A percentile compares a stretch with the other conserved stretches of the same genome.
phyloP scores from a whole-genome alignment of 2,113 vertebrate genomes.

The Bostrychus sinensis region DNA sequence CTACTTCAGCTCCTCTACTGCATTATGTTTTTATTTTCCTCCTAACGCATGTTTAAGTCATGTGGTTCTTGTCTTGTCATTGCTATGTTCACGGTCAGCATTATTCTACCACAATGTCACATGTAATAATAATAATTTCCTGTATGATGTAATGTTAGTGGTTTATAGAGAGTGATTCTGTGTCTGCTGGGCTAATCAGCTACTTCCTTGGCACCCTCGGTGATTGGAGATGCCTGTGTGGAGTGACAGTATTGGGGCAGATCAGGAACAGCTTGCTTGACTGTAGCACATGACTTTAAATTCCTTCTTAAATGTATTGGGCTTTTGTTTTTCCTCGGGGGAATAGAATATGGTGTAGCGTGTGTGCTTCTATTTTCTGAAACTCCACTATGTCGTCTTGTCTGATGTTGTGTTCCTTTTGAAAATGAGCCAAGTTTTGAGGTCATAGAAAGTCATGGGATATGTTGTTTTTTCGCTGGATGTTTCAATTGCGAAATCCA shows the following conservation, averaged over 20 bases:
- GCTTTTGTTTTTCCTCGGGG: conserved; percentile 32
- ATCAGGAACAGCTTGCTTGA: conserved; percentile 25
- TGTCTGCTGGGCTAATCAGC: conserved; percentile 9
- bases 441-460: conserved; percentile 36
- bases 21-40: no score
- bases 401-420: conserved; percentile 28
- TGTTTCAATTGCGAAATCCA: conserved; percentile 50
- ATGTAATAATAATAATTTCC: not conserved
- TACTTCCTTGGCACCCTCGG: conserved; percentile 18
- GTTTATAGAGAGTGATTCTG: not conserved
- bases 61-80: not conserved
- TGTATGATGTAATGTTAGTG: not conserved
- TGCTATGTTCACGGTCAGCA: not conserved
- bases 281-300: conserved; percentile 31
- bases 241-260: conserved; percentile 38
- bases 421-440: conserved; percentile 46
- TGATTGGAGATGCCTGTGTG: conserved; percentile 10
- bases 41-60: not conserved
- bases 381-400: not conserved
- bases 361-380: conserved; percentile 5
- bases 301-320: conserved; percentile 22
- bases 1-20: no score
- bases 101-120: not conserved
- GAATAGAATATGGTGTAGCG: conserved; percentile 12
- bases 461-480: conserved; percentile 44